Evolutionary conservation across 2,113 vertebrate species (phyloP).

Genomic region (Pedetes capensis): DNA sequence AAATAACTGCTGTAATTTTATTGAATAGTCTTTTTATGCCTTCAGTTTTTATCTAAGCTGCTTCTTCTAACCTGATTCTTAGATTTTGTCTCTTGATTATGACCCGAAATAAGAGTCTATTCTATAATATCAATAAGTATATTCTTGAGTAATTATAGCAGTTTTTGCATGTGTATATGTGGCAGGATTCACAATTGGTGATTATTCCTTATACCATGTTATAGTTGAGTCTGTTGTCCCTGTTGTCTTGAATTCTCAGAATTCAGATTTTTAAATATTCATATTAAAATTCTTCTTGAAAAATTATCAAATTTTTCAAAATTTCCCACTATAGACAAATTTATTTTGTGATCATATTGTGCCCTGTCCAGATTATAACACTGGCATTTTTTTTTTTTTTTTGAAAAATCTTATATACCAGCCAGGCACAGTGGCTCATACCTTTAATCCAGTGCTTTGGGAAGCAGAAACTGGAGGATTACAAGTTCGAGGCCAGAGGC

Average conservation of each 20-base stretch:
- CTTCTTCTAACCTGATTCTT: no score
- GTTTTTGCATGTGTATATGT: background rate
- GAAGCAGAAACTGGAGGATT: no score
- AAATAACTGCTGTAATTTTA: no score
- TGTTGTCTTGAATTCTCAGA: constrained; percentile 15
- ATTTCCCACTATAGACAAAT: background rate
- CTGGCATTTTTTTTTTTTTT: background rate
- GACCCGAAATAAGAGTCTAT: background rate
- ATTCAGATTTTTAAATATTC: background rate
- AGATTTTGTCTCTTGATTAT: no score
- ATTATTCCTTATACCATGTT: background rate
- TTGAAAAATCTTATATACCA: no score
- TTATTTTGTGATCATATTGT: background rate
- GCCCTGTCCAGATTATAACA: background rate
- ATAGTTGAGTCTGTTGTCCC: background rate
- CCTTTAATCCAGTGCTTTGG: no score
- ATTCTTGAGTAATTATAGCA: background rate
- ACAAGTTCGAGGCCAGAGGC: no score
- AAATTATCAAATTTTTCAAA: background rate
- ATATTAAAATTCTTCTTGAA: background rate
- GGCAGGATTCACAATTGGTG: background rate
- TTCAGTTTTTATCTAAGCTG: no score
- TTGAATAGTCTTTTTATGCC: no score
- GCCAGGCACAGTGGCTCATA: no score
- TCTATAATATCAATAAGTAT: no score